These are phyloP conservation scores for Gavia stellata DNA, from an alignment of 2,113 vertebrate species.

Conservation along the genomic window DNA sequence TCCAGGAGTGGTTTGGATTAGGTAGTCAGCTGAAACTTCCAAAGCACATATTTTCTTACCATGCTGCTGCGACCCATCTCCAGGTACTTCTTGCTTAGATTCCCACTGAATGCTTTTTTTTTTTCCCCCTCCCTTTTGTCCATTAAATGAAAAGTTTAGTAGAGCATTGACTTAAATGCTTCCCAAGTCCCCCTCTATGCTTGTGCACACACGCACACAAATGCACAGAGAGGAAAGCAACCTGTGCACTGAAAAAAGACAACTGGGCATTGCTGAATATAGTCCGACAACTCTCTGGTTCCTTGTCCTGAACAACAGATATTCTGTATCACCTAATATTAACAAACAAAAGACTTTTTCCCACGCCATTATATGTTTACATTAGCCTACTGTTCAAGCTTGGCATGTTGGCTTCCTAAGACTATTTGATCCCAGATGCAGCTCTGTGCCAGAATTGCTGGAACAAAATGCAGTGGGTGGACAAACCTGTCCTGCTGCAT, in stretches of 20 bases:
- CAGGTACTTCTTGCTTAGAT: background rate
- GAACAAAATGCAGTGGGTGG: constrained; percentile 67
- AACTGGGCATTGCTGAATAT: background rate
- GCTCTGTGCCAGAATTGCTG: constrained; percentile 41
- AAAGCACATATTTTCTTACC: constrained; percentile 15
- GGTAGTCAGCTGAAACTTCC: constrained; percentile 35
- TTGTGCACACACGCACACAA: accelerated
- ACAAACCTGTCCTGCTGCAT: constrained; percentile 77
- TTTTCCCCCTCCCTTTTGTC: background rate
- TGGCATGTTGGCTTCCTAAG: constrained; percentile 34
- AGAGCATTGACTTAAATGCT: background rate
- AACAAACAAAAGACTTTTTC: constrained; percentile 46
- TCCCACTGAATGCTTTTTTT: background rate
- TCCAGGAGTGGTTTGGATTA: constrained; percentile 66
- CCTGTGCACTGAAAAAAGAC: background rate
- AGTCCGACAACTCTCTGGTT: background rate
- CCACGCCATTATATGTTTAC: constrained; percentile 55
- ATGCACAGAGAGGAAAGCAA: background rate
- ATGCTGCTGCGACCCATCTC: background rate
- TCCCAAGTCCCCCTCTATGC: background rate
- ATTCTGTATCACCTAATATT: constrained; percentile 29
- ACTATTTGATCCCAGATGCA: constrained; percentile 50
- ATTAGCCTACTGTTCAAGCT: constrained; percentile 43
- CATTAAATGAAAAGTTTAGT: background rate
- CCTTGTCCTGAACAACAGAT: background rate